phyloP scores from a whole-genome alignment of 2,888 invertebrate species.

The Drosophila stalkeri region DNA sequence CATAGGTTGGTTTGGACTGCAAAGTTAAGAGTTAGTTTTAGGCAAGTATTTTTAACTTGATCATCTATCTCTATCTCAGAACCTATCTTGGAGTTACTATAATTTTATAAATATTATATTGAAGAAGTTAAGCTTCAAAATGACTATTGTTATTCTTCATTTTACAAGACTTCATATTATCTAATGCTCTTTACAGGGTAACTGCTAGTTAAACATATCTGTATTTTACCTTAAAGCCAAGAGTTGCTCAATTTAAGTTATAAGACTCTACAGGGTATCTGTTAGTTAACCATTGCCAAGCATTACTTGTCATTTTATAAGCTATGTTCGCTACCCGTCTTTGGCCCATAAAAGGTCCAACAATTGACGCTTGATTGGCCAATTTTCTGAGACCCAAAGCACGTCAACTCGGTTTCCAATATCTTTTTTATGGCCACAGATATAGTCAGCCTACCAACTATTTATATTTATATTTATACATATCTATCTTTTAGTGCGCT shows the following conservation, averaged over 20 bases:
- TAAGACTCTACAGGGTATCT: slow-evolving; percentile 1
- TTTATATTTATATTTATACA: neutral
- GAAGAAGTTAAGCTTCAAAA: too few relatives aligned
- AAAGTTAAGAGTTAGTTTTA: too few relatives aligned
- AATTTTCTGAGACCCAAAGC: slow-evolving; percentile 53
- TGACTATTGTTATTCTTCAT: too few relatives aligned
- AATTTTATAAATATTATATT: too few relatives aligned
- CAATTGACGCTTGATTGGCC: slow-evolving; percentile 77
- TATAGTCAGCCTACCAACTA: neutral
- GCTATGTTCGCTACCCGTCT: neutral
- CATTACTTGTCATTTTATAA: slow-evolving; percentile 15
- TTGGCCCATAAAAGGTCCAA: slow-evolving; percentile 55
- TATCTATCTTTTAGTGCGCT: slow-evolving; percentile 16
- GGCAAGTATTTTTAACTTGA: too few relatives aligned
- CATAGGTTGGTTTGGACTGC: too few relatives aligned
- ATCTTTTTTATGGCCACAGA: slow-evolving; percentile 29
- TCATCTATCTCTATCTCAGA: too few relatives aligned
- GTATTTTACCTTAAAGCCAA: too few relatives aligned
- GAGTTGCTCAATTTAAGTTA: too few relatives aligned
- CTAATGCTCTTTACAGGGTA: neutral
- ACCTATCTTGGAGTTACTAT: too few relatives aligned
- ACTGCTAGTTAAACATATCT: too few relatives aligned
- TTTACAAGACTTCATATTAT: neutral
- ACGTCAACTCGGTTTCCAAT: slow-evolving; percentile 55
- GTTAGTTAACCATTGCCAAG: neutral